Conservation (phyloP, 2,113 vertebrate genomes). For the Gambusia holbrooki region DNA sequence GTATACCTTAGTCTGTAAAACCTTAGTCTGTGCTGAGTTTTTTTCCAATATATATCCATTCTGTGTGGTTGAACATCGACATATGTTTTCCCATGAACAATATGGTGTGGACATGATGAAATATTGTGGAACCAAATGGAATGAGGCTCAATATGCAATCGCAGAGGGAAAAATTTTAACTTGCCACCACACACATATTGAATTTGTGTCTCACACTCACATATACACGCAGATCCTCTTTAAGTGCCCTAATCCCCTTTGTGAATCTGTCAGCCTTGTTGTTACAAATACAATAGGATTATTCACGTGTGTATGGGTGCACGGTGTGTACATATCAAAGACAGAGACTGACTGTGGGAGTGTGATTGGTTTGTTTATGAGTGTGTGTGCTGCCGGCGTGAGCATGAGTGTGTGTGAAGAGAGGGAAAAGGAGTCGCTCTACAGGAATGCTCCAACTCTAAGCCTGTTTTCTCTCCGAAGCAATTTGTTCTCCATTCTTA, state of each 20-base stretch:
- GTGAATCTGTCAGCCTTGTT: conserved; percentile 60
- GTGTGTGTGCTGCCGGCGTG: conserved; percentile 9
- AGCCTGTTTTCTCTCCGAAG: conserved; percentile 61
- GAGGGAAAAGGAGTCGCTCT: conserved; percentile 14
- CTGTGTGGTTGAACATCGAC: conserved; percentile 2
- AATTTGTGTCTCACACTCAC: conserved; percentile 3
- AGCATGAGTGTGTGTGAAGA: conserved; percentile 6
- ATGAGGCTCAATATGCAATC: conserved; percentile 32
- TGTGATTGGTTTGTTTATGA: conserved; percentile 5
- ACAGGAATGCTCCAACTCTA: conserved; percentile 48
- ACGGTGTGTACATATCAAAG: conserved; percentile 10
- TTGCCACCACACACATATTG: conserved; percentile 13
- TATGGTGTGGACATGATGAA: conserved; percentile 32
- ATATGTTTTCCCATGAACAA: conserved; percentile 36
- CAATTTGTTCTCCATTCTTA: conserved; percentile 74
- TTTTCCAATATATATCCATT: neutral
- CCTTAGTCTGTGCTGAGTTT: conserved; percentile 9
- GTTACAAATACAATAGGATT: conserved; percentile 63
- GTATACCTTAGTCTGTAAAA: conserved; percentile 22
- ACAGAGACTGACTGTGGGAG: conserved; percentile 13
- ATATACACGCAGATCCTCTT: conserved; percentile 25
- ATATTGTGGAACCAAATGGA: conserved; percentile 31
- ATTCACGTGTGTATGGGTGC: conserved; percentile 15
- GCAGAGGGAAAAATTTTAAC: conserved; percentile 35
- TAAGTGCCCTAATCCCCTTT: conserved; percentile 54